Evolutionary conservation across 2,797 vertebrate genomes (phyloP), one percentile per base, ranked within the genome.

Genomic region (Sphenodon punctatus): DNA sequence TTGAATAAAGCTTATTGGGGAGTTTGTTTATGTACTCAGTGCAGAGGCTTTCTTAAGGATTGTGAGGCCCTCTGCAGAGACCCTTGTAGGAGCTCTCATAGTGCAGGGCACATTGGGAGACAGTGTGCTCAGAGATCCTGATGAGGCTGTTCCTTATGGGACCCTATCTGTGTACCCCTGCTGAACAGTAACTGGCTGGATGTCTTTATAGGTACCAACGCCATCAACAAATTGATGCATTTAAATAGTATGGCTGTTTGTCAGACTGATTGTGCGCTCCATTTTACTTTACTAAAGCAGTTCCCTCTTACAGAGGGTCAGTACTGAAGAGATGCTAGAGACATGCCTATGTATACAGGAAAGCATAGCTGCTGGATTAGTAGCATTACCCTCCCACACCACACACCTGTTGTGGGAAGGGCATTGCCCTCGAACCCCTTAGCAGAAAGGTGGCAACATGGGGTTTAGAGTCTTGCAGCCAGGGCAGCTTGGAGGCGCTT

Each of bases 191-290:
- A 39, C 71, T 75, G 75, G 3, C 4, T 32, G 84, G 13, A 70
- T 64, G 53, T 12, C 53, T 74, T 64, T 53, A 39, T 58, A 3
- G 3, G 32, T 20, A 42, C 19, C 39, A 42, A 41, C n/a, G 19
- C 63, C 25, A 30, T n/a, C n/a, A 19, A 5, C 4, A 0, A 0
- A 2, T 0, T 2, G 2, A 5, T 5, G 1, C 4, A 25, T 10
- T 63, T 53, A 22, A 60, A n/a, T 30, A 27, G 36, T 63, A 56
- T 6, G 7, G 3, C 8, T 70, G 79, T 59, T 48, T 22, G 19
- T 23, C 20, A 45, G 14, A 2, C 1, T 48, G n/a, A 38, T 43
- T 76, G 3, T 14, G 45, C 66, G 56, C 22, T 8, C 10, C 53
- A 3, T 13, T 22, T 78, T 46, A 42, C 48, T 67, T 42, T 64